Evolutionary conservation across 2,797 vertebrate genomes (phyloP).

Genomic region (Acridotheres tristis): DNA sequence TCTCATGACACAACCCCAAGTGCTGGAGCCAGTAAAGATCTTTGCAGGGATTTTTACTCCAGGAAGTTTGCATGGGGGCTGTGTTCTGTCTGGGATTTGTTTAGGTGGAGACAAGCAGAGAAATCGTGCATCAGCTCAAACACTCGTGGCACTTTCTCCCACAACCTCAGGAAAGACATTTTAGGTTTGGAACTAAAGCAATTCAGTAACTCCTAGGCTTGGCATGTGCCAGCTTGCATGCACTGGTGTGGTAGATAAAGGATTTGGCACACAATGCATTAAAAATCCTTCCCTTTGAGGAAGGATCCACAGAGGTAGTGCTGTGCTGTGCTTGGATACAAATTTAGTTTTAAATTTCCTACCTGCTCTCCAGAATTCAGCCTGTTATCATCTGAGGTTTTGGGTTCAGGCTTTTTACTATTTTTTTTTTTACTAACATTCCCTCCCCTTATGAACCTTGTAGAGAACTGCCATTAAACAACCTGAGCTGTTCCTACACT

Average conservation of each 20-base stretch:
- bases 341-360: not conserved
- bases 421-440: not conserved
- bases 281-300: not conserved
- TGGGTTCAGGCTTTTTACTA: not conserved
- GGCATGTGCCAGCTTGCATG: not conserved
- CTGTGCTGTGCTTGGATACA: not conserved
- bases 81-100: not conserved
- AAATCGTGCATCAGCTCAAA: not conserved
- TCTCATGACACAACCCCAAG: fast-evolving
- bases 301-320: not conserved
- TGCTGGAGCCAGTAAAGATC: not conserved
- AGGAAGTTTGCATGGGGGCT: not conserved
- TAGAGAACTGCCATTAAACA: not conserved
- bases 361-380: not conserved
- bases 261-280: not conserved
- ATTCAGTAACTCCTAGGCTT: not conserved
- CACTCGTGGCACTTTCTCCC: not conserved
- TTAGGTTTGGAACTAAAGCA: not conserved
- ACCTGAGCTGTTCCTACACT: not conserved
- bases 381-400: not conserved
- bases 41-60: not conserved
- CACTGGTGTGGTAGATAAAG: not conserved
- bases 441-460: not conserved
- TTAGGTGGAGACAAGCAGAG: not conserved
- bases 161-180: not conserved